Evolutionary conservation across 2,113 vertebrate genomes (phyloP).

Genomic region (Ardeotis arabs): DNA sequence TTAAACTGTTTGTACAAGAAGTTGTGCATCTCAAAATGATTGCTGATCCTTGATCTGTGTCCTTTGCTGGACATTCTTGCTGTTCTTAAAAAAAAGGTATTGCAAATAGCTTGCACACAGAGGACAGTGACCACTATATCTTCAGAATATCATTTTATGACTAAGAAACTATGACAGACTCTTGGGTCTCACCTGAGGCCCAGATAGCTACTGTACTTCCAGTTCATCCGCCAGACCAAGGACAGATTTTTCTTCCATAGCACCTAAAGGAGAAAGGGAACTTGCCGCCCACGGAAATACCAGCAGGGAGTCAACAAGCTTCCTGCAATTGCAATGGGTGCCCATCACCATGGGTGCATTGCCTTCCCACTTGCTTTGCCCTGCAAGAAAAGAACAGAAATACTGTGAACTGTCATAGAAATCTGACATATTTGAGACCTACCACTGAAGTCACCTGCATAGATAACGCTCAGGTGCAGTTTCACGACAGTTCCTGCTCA

Average conservation of each 20-base stretch:
- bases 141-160: not conserved
- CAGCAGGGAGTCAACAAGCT: not conserved
- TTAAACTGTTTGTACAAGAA: not conserved
- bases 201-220: not conserved
- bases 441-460: not conserved
- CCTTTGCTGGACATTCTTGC: not conserved
- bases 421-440: rapidly evolving
- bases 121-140: not conserved
- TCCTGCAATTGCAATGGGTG: not conserved
- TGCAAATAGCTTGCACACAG: not conserved
- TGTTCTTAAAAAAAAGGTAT: not conserved
- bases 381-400: not conserved
- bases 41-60: not conserved
- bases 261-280: not conserved
- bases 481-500: not conserved
- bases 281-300: not conserved
- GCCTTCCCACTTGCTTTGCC: not conserved
- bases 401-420: not conserved
- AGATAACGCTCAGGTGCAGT: not conserved
- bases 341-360: rapidly evolving
- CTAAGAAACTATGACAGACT: not conserved
- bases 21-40: not conserved
- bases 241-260: not conserved
- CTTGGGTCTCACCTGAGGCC: not conserved
- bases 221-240: not conserved